phyloP scores from a whole-genome alignment of 2,888 invertebrate species.

The Drosophila trichaetosa region DNA sequence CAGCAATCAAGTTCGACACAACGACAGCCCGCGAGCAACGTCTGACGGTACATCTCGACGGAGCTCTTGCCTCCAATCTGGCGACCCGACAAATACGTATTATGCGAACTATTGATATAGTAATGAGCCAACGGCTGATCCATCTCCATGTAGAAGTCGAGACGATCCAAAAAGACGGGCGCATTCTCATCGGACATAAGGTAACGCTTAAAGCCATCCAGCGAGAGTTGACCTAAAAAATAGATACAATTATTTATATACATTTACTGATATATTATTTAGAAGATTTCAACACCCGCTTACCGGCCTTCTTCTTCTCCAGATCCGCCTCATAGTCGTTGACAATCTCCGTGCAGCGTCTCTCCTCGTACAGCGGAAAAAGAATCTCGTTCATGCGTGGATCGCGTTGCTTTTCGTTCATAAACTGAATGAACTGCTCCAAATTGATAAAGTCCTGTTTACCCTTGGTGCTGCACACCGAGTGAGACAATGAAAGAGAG shows the following conservation, averaged over 20 bases:
- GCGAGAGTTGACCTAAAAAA: slow-evolving; percentile 90
- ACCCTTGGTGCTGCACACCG: slow-evolving; percentile 91
- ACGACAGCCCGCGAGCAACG: slow-evolving; percentile 98
- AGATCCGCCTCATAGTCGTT: slow-evolving; percentile 95
- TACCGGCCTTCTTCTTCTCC: slow-evolving; percentile 85
- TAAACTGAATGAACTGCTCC: slow-evolving; percentile 95
- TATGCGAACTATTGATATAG: slow-evolving; percentile 99
- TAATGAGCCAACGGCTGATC: slow-evolving; percentile 99
- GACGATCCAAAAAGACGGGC: slow-evolving; percentile 98
- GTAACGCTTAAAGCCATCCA: slow-evolving; percentile 98
- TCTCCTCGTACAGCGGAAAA: slow-evolving; percentile 98
- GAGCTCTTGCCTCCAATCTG: slow-evolving; percentile 99
- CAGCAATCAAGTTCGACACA: slow-evolving; percentile 98
- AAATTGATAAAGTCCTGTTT: slow-evolving; percentile 94
- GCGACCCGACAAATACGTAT: slow-evolving; percentile 96
- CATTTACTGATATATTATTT: not conserved
- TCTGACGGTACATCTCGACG: slow-evolving; percentile 99
- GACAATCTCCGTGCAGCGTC: slow-evolving; percentile 96
- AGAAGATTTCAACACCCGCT: not conserved
- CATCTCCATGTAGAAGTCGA: slow-evolving; percentile 99
- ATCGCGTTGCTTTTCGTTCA: slow-evolving; percentile 99
- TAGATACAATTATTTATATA: not conserved
- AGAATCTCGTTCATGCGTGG: slow-evolving; percentile 99
- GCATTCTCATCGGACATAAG: slow-evolving; percentile 99
- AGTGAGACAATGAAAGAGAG: not conserved